Evolutionary conservation across 2,888 invertebrate genomes (phyloP), one percentile per base, ranked within the genome.

Genomic region (Palloptera scutellata): DNA sequence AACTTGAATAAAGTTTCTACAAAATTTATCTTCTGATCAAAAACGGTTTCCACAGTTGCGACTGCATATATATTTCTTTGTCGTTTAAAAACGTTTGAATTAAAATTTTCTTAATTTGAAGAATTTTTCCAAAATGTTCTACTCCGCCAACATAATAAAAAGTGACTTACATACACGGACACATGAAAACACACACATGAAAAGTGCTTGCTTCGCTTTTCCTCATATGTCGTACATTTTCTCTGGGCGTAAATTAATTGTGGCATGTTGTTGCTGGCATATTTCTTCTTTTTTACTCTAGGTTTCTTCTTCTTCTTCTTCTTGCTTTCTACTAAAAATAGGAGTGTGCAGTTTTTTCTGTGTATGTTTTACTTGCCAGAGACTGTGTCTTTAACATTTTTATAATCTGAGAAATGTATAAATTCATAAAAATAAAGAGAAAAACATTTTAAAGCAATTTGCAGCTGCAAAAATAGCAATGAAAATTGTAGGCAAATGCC

Each of bases 381-480:
- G 17, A 42, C 43, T 15, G 42, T 43, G 17, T 41, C 17, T 54
- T 43, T 17, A 59, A 17, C n/a, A 9, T 42, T 57, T 58, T 59
- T 40, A 40, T 43, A 13, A 13, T 43, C 43, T 59, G 58, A 11
- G 30, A 57, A 57, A 30, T 40, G 19, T 20, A 57, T 57, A 57
- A 57, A 19, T 59, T 17, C 58, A 19, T 17, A 59, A 42, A 43
- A 43, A 43, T 15, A 48, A 30, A 30, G 10, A 15, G 13, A 55
- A 30, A 30, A 55, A 59, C 30, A 42, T 8, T 15, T 41, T 17
- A 43, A 13, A 59, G 58, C 43, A 59, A 59, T 59, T 59, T 59
- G 41, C 58, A 43, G 58, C 58, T 59, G 58, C 17, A 59, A 59
- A 59, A 59, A 59, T 59, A 59, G 58, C 48, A 48, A 48, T 15